Evolutionary conservation across 2,113 vertebrate genomes (phyloP).

Genomic region (Hyperoodon ampullatus): DNA sequence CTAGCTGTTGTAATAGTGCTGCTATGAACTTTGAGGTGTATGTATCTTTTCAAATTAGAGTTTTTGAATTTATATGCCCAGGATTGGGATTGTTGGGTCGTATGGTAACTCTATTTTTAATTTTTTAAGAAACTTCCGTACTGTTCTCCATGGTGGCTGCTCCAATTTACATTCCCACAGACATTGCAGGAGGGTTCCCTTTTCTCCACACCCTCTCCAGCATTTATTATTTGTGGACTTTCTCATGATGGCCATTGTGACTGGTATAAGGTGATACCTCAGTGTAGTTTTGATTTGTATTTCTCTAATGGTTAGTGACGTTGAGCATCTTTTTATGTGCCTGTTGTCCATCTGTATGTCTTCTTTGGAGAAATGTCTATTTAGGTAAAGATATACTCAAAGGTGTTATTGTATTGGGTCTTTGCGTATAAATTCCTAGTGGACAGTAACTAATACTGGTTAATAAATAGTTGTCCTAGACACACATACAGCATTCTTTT

Average conservation of each 20-base stretch:
- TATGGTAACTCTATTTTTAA: neutral
- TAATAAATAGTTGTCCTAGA: neutral
- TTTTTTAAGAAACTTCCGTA: neutral
- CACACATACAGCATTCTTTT: neutral
- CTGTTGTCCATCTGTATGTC: neutral
- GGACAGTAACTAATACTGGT: neutral
- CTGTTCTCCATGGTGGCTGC: neutral
- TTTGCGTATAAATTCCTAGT: constrained; percentile 18
- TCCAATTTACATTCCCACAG: neutral
- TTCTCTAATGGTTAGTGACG: neutral
- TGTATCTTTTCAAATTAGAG: neutral
- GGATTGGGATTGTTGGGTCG: neutral
- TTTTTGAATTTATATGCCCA: neutral
- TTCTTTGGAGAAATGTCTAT: neutral
- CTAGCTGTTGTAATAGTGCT: neutral
- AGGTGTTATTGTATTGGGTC: neutral
- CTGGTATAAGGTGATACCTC: neutral
- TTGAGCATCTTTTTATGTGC: neutral
- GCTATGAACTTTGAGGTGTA: neutral
- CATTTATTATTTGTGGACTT: neutral
- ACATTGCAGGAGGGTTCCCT: neutral
- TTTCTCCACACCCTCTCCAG: neutral
- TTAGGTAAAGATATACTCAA: neutral
- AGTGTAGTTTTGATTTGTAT: neutral
- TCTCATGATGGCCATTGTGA: neutral